A percentile compares a stretch with the other conserved stretches of the same genome.
These are phyloP conservation scores for Steinernema khuongi DNA, from an alignment of 1,140 invertebrate species.

Conservation along the genomic window DNA sequence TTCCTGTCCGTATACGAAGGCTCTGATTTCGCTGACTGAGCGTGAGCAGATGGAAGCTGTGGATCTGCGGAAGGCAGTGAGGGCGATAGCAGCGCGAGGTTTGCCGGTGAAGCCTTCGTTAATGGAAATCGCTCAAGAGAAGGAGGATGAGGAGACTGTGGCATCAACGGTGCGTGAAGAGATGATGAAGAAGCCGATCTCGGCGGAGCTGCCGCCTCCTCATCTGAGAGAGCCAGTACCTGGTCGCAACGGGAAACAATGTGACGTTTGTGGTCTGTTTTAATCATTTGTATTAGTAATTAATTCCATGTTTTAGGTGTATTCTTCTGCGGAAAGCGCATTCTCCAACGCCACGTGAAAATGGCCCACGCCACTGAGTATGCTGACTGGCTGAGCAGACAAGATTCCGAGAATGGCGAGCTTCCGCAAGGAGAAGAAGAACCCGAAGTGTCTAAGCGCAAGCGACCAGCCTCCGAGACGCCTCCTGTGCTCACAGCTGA, in stretches of 20 bases:
- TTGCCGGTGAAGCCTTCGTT: not conserved
- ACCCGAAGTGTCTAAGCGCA: too few species aligned
- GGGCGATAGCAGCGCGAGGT: not conserved
- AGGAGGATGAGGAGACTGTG: not conserved
- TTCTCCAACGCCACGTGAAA: slow-evolving; percentile 23
- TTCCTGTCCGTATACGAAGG: slow-evolving; percentile 47
- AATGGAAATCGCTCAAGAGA: not conserved
- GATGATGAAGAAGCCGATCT: not conserved
- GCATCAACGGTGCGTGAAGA: not conserved
- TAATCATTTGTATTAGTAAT: not conserved
- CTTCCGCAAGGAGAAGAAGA: too few species aligned
- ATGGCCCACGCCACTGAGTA: slow-evolving; percentile 2
- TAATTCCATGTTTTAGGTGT: slow-evolving; percentile 17
- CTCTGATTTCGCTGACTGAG: slow-evolving; percentile 41
- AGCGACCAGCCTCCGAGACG: too few species aligned
- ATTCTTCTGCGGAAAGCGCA: slow-evolving; percentile 22
- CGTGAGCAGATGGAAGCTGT: slow-evolving; percentile 42
- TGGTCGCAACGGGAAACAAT: not conserved
- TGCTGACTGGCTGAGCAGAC: not conserved
- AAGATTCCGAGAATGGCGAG: too few species aligned
- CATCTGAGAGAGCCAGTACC: not conserved
- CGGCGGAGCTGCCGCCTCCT: not conserved
- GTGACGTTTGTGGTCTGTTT: slow-evolving; percentile 23
- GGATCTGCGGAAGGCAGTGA: slow-evolving; percentile 22
- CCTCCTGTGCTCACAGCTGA: too few species aligned